A percentile compares a stretch with the other conserved stretches of the same genome.
phyloP scores from a whole-genome alignment of 2,888 invertebrate species.

The Tanypteryx hageni region DNA sequence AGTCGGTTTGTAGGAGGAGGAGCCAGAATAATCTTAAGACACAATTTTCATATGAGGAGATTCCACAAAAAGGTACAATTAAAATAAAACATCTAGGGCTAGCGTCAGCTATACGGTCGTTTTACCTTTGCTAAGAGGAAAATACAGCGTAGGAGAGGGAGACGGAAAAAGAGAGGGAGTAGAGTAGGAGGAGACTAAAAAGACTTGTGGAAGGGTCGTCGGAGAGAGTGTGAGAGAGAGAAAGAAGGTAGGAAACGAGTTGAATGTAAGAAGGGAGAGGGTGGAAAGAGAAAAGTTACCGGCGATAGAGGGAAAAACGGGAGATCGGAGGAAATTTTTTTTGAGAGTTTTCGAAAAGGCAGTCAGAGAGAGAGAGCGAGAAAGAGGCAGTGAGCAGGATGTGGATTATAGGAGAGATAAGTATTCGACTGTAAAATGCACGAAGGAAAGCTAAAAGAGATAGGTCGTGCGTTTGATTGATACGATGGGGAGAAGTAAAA shows the following conservation, averaged over 20 bases:
- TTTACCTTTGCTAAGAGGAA: neutral
- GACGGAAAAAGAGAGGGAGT: neutral
- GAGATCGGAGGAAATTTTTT: neutral
- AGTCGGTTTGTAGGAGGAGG: neutral
- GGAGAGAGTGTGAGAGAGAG: too few relatives aligned
- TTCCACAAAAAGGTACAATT: slow-evolving; percentile 52
- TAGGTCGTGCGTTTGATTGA: neutral
- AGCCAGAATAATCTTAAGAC: slow-evolving; percentile 16
- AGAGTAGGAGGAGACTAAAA: neutral
- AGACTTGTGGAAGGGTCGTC: neutral
- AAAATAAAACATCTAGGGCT: neutral
- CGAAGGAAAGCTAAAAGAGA: neutral
- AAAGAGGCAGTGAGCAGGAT: neutral
- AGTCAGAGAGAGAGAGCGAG: neutral
- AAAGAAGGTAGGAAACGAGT: neutral
- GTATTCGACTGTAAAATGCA: neutral
- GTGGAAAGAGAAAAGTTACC: too few relatives aligned
- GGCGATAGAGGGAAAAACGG: neutral
- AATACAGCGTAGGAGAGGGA: neutral
- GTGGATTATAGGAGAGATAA: neutral
- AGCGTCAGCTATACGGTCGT: slow-evolving; percentile 4
- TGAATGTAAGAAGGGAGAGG: too few relatives aligned
- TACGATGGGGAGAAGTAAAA: neutral
- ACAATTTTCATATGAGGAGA: slow-evolving; percentile 41
- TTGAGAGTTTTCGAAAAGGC: neutral